These are phyloP conservation scores for Drosophila pectinifera DNA, from an alignment of 1,140 invertebrate genomes.

Conservation along the genomic window DNA sequence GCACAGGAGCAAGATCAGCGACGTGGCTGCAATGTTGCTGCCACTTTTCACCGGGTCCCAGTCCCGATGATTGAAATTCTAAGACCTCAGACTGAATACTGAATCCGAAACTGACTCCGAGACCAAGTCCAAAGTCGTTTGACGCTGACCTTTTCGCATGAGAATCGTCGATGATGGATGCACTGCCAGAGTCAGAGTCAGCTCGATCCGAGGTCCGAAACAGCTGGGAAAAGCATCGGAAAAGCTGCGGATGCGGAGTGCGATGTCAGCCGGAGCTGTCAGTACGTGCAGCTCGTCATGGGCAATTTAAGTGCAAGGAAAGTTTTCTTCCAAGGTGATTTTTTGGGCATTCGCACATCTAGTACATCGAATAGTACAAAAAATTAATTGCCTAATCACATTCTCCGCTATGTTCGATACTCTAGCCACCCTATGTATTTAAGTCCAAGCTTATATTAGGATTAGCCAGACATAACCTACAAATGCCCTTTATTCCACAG, in stretches of 20 bases:
- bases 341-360: neutral
- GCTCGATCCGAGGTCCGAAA: conserved; percentile 23
- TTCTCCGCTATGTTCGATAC: neutral
- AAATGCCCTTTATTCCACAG: neutral
- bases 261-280: conserved; percentile 59
- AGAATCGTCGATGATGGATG: conserved; percentile 74
- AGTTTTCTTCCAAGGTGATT: conserved; percentile 26
- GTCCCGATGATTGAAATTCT: conserved; percentile 79
- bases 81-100: conserved; percentile 53
- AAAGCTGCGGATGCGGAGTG: conserved; percentile 9
- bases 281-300: conserved; percentile 76
- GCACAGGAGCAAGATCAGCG: conserved; percentile 59
- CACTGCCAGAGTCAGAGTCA: conserved; percentile 52
- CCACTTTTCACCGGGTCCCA: conserved; percentile 66
- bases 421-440: too few species aligned
- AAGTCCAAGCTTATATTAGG: too few species aligned
- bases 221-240: conserved; percentile 7
- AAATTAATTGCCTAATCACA: neutral
- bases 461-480: too few species aligned
- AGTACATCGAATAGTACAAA: neutral
- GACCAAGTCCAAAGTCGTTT: conserved; percentile 35
- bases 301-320: conserved; percentile 80
- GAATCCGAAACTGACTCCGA: conserved; percentile 32
- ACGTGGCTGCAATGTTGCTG: conserved; percentile 48
- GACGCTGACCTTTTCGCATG: conserved; percentile 79